Conservation (phyloP, 2,888 invertebrate species). For the Papilio demoleus region DNA sequence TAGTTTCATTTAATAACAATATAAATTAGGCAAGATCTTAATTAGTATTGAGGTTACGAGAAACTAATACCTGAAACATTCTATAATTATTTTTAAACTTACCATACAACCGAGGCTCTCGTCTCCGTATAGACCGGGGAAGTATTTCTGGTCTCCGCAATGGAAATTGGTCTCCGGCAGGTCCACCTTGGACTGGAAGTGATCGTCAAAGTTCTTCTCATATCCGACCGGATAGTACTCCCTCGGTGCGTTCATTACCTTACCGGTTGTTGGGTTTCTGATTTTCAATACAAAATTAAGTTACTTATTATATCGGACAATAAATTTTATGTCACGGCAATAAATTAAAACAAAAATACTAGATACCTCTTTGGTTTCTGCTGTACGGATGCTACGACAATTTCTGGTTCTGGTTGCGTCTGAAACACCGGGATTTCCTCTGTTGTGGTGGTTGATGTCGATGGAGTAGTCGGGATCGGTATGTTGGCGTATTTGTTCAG, state of each 20-base stretch:
- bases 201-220: constrained; percentile 95
- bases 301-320: neutral
- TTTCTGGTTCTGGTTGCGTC: constrained; percentile 76
- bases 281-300: constrained; percentile 33
- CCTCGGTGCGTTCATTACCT: constrained; percentile 95
- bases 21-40: neutral
- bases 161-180: constrained; percentile 92
- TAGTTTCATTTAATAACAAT: neutral
- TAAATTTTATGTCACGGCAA: neutral
- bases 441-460: constrained; percentile 75
- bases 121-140: constrained; percentile 94
- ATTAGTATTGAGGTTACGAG: neutral
- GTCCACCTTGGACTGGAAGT: constrained; percentile 92
- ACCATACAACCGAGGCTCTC: constrained; percentile 96
- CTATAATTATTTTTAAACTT: constrained; percentile 53
- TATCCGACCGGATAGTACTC: constrained; percentile 95
- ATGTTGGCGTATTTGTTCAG: constrained; percentile 83
- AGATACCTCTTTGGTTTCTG: constrained; percentile 73
- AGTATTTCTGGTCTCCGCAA: constrained; percentile 95
- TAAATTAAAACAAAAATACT: neutral
- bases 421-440: constrained; percentile 63
- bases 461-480: constrained; percentile 74
- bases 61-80: neutral
- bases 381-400: constrained; percentile 60
- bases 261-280: constrained; percentile 71